Evolutionary conservation across 2,888 invertebrate species (phyloP), one percentile per base, ranked within the genome.

Genomic region (Lepeophtheirus nordmannii): DNA sequence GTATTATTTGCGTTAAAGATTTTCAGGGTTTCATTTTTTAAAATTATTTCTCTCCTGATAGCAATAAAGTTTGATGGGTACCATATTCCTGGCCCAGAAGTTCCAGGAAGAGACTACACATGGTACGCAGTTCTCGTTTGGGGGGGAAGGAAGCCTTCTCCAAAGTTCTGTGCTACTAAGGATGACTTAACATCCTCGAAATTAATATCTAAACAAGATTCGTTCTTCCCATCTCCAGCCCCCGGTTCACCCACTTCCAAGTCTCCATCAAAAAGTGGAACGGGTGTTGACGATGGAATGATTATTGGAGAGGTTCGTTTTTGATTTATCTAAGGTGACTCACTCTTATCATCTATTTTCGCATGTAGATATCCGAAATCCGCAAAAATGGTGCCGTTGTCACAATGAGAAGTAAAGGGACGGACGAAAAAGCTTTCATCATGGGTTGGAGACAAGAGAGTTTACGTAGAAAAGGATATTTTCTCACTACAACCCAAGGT

Each of bases 301-400:
- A 58, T 23, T 14, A 58, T 58, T 17, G 58, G 58, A 7, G 23
- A 17, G 22, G 58, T 58, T 30, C 30, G 30, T 30, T 30, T 30
- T 30, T 2, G n/a, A n/a, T n/a, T 30, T 30, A 30, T 30, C 30
- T 30, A 7, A 30, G 30, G 30, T 30, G 30, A 30, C 30, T 30
- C 30, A 30, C n/a, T 30, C 2, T 30, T 30, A 30, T 30, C 2
- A 30, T 30, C 7, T 30, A 5, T 30, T 30, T 7, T 7, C 30
- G 7, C 30, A 7, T 30, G 7, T 30, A 30, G 30, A 30, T 30
- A 1, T 17, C 58, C 5, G 53, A 46, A n/a, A 62, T 62, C 41
- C 63, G 63, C 22, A 39, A 41, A n/a, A 62, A 40, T 17, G 63
- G 63, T 5, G 63, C 63, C 12, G 63, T 62, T 46, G 53, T 46